These are phyloP conservation scores for Heliconius ismenius DNA, from an alignment of 2,888 invertebrate genomes.

Conservation along the genomic window DNA sequence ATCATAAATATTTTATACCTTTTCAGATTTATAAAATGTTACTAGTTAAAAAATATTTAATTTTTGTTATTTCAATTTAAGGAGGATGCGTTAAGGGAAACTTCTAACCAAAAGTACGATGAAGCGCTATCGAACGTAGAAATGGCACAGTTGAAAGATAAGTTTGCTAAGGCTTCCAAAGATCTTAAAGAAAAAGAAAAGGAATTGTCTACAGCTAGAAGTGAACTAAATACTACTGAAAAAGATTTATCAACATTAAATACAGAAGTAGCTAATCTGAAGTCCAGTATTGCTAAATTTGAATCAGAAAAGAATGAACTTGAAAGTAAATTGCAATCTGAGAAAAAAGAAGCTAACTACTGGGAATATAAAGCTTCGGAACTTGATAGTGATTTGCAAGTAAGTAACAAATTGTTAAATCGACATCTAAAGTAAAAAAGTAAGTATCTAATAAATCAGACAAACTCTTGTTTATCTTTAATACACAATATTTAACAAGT, in stretches of 20 bases:
- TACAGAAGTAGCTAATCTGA: constrained; percentile 70
- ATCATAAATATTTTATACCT: not conserved
- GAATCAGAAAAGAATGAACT: constrained; percentile 83
- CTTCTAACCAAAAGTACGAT: constrained; percentile 73
- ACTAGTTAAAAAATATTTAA: constrained; percentile 22
- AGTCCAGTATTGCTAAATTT: constrained; percentile 69
- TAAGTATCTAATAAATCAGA: not conserved
- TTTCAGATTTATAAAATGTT: not conserved
- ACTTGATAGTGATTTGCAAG: constrained; percentile 83
- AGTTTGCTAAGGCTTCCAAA: constrained; percentile 61
- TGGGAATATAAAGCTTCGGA: constrained; percentile 84
- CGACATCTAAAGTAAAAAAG: not conserved
- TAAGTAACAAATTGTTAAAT: constrained; percentile 46
- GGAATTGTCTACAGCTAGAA: constrained; percentile 60
- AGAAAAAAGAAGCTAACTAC: constrained; percentile 84
- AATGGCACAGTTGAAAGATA: constrained; percentile 76
- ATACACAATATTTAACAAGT: too few relatives aligned
- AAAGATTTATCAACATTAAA: constrained; percentile 69
- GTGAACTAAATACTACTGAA: constrained; percentile 71
- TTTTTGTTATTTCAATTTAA: constrained; percentile 46
- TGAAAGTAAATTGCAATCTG: constrained; percentile 83
- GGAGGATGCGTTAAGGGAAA: constrained; percentile 74
- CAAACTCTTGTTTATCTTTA: not conserved
- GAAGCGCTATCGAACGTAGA: constrained; percentile 76
- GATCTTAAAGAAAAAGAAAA: constrained; percentile 69